Evolutionary conservation across 2,797 vertebrate species (phyloP).

Genomic region (Taeniopygia guttata): DNA sequence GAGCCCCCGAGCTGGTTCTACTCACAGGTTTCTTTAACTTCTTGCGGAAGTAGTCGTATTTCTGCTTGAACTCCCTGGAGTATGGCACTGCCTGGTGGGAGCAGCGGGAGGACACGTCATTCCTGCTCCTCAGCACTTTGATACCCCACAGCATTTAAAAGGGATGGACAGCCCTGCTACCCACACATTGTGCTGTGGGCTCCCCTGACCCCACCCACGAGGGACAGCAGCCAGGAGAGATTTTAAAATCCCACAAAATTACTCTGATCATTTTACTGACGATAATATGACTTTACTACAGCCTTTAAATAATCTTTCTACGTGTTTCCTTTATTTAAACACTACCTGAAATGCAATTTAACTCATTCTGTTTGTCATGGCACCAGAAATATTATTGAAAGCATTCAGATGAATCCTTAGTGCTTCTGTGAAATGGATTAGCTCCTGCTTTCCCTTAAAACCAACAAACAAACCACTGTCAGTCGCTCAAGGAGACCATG

Average conservation of each 20-base stretch:
- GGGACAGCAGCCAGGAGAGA: background rate
- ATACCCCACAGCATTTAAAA: accelerated
- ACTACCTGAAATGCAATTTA: background rate
- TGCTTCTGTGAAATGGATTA: background rate
- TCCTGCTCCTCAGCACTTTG: background rate
- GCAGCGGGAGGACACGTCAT: background rate
- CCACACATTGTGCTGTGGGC: accelerated
- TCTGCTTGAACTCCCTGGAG: slow-evolving; percentile 98
- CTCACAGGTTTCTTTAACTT: slow-evolving; percentile 99
- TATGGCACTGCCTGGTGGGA: slow-evolving; percentile 91
- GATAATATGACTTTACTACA: background rate
- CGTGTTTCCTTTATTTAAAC: background rate
- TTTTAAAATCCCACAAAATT: background rate
- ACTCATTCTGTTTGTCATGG: background rate
- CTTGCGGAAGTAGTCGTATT: slow-evolving; percentile 99
- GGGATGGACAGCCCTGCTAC: background rate
- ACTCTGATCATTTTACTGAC: background rate
- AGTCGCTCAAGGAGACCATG: background rate
- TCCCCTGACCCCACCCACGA: background rate
- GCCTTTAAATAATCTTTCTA: background rate
- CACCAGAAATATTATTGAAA: background rate
- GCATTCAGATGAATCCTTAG: background rate
- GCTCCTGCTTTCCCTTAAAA: background rate
- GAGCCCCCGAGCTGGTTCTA: background rate
- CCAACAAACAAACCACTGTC: background rate